A percentile compares a stretch with the other conserved stretches of the same genome.
Evolutionary conservation across 2,888 invertebrate species (phyloP).

Genomic region (Eristalis arbustorum): DNA sequence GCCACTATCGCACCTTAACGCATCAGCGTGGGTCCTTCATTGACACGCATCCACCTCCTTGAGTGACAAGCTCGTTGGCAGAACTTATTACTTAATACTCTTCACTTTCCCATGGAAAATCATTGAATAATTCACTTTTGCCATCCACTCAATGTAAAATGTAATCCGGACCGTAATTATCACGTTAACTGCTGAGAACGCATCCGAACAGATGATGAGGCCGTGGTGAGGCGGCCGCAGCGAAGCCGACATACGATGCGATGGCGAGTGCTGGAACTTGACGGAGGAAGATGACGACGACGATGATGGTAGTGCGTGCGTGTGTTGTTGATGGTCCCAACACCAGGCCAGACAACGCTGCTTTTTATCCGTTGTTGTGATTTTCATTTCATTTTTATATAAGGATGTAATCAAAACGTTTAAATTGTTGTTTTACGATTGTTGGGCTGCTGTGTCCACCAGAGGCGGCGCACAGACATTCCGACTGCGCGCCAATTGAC

Average conservation of each 20-base stretch:
- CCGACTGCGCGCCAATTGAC: slow-evolving; percentile 9
- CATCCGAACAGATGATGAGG: slow-evolving; percentile 16
- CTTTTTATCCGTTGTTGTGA: slow-evolving; percentile 46
- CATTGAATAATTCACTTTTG: slow-evolving; percentile 43
- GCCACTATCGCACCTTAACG: not conserved
- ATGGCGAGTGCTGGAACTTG: not conserved
- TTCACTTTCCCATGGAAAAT: slow-evolving; percentile 49
- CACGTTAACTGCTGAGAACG: slow-evolving; percentile 27
- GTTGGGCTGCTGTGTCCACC: slow-evolving; percentile 47
- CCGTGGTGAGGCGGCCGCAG: not conserved
- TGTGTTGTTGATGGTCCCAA: not conserved
- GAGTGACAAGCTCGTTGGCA: not conserved
- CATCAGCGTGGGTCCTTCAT: not conserved
- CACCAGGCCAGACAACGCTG: slow-evolving; percentile 26
- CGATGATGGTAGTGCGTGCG: not conserved
- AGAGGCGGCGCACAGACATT: slow-evolving; percentile 12
- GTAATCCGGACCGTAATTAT: slow-evolving; percentile 38
- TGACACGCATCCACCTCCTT: not conserved
- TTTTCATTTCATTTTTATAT: slow-evolving; percentile 52
- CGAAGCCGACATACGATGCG: slow-evolving; percentile 12
- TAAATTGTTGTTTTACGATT: slow-evolving; percentile 64
- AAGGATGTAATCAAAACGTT: slow-evolving; percentile 70
- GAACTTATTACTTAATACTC: slow-evolving; percentile 10
- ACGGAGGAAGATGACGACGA: not conserved
- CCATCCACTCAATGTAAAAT: slow-evolving; percentile 28